Evolutionary conservation across 2,888 invertebrate species (phyloP), one percentile per base, ranked within the genome.

Genomic region (Drosophila meridionalis): DNA sequence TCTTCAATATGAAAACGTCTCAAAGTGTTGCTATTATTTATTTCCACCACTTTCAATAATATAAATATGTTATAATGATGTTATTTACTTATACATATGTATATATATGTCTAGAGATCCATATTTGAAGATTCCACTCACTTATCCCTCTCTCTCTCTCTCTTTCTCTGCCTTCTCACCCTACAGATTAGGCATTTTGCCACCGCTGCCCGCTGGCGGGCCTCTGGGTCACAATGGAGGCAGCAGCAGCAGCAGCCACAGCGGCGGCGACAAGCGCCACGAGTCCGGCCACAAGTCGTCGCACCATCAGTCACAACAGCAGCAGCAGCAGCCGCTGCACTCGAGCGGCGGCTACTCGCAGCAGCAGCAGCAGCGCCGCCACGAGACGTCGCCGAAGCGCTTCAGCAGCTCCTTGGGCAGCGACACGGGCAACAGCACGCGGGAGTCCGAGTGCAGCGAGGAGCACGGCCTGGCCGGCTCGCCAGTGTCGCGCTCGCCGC

Each of bases 391-490:
- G 3, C 92, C 93, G 9, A 94, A 92, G 92, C 93, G 90, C 82
- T 95, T 96, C 78, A 96, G 96, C 86, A 96, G 96, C 12, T 96
- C 96, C 0, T 93, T 96, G 59, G 96, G 96, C 9, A 96, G 96
- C 82, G 96, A 96, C 89, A 95, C 96, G 0, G 96, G 96, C 47
- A 94, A 94, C 87, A 93, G 96, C 85, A 95, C 96, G 82, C 94
- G 96, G 52, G 95, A 96, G 90, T 95, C 95, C 8, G 95, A 96
- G 87, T 95, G 95, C 90, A 95, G 95, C 81, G 95, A 96, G 92
- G 96, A 96, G 89, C 94, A 95, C 30, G 76, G 76, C 30, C 36
- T 80, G 42, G 89, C 88, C 26, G 87, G 84, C n/a, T 93, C 93
- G 0, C 92, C 92, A n/a, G 84, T 92, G 14, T 92, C 92, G 42